Conservation (phyloP, 2,888 invertebrate species). For the Acholoe squamosa region DNA sequence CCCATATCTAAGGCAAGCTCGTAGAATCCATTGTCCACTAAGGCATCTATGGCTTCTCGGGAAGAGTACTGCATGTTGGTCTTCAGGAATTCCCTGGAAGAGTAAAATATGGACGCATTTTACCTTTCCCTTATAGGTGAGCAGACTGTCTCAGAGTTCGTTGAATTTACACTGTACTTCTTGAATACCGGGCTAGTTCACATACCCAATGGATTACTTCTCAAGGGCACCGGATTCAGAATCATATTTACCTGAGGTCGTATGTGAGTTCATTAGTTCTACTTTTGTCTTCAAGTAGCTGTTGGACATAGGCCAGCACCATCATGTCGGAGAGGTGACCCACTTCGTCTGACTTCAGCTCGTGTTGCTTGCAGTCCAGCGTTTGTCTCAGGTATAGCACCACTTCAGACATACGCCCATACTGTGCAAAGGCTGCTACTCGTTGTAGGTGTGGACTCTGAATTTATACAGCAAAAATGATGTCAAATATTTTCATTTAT, state of each 20-base stretch:
- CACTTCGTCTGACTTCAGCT: slow-evolving; percentile 85
- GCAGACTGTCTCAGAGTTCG: too few species aligned
- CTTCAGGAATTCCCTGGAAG: slow-evolving; percentile 85
- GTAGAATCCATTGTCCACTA: slow-evolving; percentile 87
- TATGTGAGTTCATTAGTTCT: slow-evolving; percentile 76
- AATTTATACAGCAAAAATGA: slow-evolving; percentile 64
- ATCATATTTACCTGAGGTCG: slow-evolving; percentile 74
- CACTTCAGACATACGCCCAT: slow-evolving; percentile 87
- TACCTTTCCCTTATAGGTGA: too few species aligned
- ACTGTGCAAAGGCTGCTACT: slow-evolving; percentile 87
- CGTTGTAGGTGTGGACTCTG: slow-evolving; percentile 86
- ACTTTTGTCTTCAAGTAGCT: slow-evolving; percentile 82
- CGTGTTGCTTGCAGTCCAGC: slow-evolving; percentile 85
- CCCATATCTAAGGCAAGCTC: slow-evolving; percentile 86
- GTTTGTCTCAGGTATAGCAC: slow-evolving; percentile 85
- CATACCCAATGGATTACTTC: too few species aligned
- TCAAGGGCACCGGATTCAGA: too few species aligned
- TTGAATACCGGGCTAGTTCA: too few species aligned
- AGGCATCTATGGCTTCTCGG: slow-evolving; percentile 86
- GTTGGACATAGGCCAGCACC: slow-evolving; percentile 87
- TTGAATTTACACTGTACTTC: too few species aligned
- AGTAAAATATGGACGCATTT: background rate
- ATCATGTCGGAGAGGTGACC: slow-evolving; percentile 88
- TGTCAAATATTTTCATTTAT: slow-evolving; percentile 60
- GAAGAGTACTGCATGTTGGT: slow-evolving; percentile 88